Percentiles rank a stretch among this genome's conserved stretches.
These are phyloP conservation scores for Agapornis canus DNA, from an alignment of 2,797 vertebrate genomes.

Conservation along the genomic window DNA sequence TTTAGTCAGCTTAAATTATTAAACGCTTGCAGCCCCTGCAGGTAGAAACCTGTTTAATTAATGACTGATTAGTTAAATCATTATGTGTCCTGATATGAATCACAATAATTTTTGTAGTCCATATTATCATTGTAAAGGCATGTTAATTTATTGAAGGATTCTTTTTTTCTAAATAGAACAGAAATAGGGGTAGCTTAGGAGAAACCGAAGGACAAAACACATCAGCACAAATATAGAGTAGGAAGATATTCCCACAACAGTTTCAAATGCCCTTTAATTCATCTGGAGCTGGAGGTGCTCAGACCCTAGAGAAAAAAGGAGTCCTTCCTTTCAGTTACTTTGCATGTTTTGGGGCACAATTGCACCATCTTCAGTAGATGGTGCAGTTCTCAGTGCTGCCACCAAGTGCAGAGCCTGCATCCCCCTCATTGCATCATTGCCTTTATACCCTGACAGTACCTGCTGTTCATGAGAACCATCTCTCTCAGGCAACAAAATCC, in stretches of 20 bases:
- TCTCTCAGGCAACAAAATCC: not conserved
- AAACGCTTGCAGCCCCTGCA: constrained; percentile 56
- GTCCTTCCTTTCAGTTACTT: not conserved
- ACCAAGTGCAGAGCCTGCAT: not conserved
- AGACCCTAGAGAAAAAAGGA: not conserved
- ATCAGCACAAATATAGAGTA: not conserved
- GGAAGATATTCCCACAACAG: not conserved
- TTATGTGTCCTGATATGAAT: constrained; percentile 65
- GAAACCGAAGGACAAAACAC: not conserved
- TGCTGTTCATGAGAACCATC: not conserved
- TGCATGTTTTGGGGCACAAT: fast-evolving
- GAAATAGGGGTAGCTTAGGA: not conserved
- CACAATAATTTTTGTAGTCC: constrained; percentile 61
- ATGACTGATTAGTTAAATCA: constrained; percentile 72
- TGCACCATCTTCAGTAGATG: not conserved
- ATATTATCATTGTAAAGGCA: constrained; percentile 53
- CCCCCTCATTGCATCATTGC: too few species aligned
- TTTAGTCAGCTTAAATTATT: constrained; percentile 73
- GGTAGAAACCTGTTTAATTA: constrained; percentile 72
- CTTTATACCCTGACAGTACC: not conserved
- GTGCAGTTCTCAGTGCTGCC: not conserved
- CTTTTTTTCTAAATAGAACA: not conserved
- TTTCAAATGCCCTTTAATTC: not conserved
- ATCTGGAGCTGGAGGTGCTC: not conserved
- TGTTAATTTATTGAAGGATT: constrained; percentile 48